These are phyloP conservation scores for Eupeodes latifasciatus DNA, from an alignment of 2,888 invertebrate species.

Conservation along the genomic window DNA sequence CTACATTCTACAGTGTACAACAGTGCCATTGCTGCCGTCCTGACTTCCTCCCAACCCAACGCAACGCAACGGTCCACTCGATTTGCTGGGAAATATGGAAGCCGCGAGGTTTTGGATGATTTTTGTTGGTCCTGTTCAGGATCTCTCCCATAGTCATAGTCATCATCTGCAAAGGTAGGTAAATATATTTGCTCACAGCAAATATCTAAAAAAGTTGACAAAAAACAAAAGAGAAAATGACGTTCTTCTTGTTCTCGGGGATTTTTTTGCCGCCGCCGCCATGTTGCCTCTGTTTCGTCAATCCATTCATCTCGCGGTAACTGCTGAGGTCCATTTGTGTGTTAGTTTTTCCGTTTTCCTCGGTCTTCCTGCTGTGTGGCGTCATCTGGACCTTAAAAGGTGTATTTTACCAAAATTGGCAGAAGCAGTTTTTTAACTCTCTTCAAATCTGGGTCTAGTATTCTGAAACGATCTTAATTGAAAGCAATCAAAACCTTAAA, in stretches of 20 bases:
- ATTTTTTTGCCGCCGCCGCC: constrained; percentile 6
- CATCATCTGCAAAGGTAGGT: constrained; percentile 60
- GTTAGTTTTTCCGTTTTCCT: neutral
- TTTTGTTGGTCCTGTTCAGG: constrained; percentile 1
- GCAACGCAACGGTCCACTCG: neutral
- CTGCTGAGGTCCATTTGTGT: constrained; percentile 57
- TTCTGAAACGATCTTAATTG: too few relatives aligned
- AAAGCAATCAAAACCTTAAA: too few relatives aligned
- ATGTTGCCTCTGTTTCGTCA: constrained; percentile 54
- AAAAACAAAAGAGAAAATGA: constrained; percentile 13
- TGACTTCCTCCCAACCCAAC: neutral
- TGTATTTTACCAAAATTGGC: neutral
- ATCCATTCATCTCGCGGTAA: constrained; percentile 50
- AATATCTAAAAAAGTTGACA: constrained; percentile 63
- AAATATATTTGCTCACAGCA: constrained; percentile 70
- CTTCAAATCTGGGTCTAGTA: too few relatives aligned
- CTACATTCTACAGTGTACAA: too few relatives aligned
- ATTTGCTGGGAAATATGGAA: constrained; percentile 14
- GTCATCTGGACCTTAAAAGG: neutral
- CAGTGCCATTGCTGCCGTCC: too few relatives aligned
- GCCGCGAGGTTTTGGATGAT: constrained; percentile 37
- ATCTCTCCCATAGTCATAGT: constrained; percentile 3
- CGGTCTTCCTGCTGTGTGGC: neutral
- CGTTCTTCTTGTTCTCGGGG: constrained; percentile 10
- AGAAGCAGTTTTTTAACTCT: too few relatives aligned